Evolutionary conservation across 2,113 vertebrate genomes (phyloP).

Genomic region (Boulengeromyrus knoepffleri): DNA sequence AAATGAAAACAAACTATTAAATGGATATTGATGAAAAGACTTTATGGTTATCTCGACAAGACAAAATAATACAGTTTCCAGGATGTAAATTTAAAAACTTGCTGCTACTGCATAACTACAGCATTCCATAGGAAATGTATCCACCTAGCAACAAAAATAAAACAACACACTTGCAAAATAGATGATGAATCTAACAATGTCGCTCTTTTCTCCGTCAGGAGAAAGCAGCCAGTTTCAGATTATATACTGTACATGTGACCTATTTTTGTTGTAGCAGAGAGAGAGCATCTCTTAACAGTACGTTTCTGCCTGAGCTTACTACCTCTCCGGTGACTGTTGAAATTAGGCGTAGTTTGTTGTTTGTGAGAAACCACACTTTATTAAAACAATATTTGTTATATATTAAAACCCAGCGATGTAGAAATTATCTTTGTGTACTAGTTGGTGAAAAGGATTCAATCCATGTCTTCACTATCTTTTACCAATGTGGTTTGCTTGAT

Average conservation of each 20-base stretch:
- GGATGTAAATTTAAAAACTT: not conserved
- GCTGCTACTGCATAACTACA: not conserved
- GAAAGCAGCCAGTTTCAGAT: not conserved
- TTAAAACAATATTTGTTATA: not conserved
- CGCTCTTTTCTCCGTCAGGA: not conserved
- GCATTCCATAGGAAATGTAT: not conserved
- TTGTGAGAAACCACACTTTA: not conserved
- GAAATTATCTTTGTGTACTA: not conserved
- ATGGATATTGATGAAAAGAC: not conserved
- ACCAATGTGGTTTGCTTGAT: not conserved
- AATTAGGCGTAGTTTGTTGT: not conserved
- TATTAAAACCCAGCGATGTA: not conserved
- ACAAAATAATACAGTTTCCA: not conserved
- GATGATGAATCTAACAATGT: not conserved
- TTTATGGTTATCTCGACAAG: not conserved
- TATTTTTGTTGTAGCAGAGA: constrained; percentile 6
- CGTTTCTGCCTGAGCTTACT: not conserved
- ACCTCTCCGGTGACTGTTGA: not conserved
- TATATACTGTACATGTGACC: constrained; percentile 16
- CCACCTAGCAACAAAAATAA: not conserved
- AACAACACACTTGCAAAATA: not conserved
- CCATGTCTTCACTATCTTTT: not conserved
- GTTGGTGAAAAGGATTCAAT: not conserved
- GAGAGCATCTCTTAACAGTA: not conserved
- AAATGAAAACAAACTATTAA: not conserved